Conservation (phyloP, 2,888 invertebrate genomes). For the Horisme vitalbata region DNA sequence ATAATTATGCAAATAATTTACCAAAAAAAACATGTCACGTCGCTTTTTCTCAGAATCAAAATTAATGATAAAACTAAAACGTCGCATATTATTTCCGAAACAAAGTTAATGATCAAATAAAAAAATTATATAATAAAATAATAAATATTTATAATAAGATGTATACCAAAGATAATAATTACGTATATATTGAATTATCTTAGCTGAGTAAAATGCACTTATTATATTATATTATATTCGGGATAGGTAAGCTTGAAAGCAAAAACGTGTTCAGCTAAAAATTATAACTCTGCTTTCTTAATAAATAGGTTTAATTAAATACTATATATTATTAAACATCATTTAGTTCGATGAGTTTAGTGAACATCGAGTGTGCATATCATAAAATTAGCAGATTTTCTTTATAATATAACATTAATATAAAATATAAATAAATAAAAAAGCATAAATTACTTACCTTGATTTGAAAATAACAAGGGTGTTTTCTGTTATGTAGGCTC, state of each 20-base stretch:
- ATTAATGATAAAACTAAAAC: too few species aligned
- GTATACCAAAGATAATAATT: conserved; percentile 67
- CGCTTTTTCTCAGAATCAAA: too few species aligned
- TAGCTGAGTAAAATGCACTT: conserved; percentile 14
- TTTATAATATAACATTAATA: neutral
- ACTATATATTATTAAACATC: neutral
- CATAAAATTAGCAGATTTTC: neutral
- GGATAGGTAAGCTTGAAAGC: neutral
- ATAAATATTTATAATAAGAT: conserved; percentile 20
- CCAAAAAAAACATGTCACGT: too few species aligned
- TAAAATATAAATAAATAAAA: neutral
- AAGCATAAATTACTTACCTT: neutral
- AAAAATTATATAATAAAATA: neutral
- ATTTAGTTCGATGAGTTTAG: conserved; percentile 6
- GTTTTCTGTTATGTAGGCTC: neutral
- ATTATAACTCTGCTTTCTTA: neutral
- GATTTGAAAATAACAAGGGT: neutral
- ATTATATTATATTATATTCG: neutral
- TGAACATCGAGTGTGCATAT: conserved; percentile 17
- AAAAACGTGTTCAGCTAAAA: neutral
- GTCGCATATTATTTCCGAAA: too few species aligned
- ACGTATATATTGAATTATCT: too few species aligned
- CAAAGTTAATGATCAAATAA: neutral
- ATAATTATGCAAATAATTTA: too few species aligned
- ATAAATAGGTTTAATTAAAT: too few species aligned